Conservation (phyloP, 2,888 invertebrate genomes). For the Leptothorax acervorum region DNA sequence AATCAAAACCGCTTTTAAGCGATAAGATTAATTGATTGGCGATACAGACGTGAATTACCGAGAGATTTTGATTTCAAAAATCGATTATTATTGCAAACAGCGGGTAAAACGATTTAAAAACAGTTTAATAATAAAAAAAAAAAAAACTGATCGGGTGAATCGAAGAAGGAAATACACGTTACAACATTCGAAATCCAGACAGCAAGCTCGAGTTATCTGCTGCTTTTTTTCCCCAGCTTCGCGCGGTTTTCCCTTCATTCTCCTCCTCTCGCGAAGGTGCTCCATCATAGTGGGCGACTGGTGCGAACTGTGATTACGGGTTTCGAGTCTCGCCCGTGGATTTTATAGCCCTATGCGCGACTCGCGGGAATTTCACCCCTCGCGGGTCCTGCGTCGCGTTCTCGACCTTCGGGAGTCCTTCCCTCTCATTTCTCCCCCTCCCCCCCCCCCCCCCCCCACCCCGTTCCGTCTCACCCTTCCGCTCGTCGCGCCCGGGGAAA, state of each 20-base stretch:
- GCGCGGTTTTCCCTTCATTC: conserved; percentile 4
- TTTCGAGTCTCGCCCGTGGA: conserved; percentile 72
- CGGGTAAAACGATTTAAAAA: background rate
- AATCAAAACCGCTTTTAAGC: background rate
- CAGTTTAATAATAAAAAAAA: background rate
- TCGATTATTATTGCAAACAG: background rate
- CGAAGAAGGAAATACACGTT: conserved; percentile 24
- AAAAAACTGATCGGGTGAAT: background rate
- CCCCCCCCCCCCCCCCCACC: background rate
- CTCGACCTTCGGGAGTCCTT: conserved; percentile 24
- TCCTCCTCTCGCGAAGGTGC: conserved; percentile 51
- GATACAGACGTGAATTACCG: background rate
- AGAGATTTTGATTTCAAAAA: background rate
- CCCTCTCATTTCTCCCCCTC: background rate
- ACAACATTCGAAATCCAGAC: conserved; percentile 24
- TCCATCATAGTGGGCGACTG: conserved; percentile 63
- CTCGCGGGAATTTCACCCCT: conserved; percentile 62
- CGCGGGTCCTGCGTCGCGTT: conserved; percentile 23
- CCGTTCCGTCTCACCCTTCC: conserved; percentile 7
- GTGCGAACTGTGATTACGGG: conserved; percentile 76
- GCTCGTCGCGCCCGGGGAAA: conserved; percentile 22
- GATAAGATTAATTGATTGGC: background rate
- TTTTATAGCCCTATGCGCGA: conserved; percentile 70
- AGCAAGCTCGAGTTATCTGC: conserved; percentile 18
- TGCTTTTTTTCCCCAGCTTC: conserved; percentile 16